phyloP scores from a whole-genome alignment of 2,113 vertebrate genomes.

The Urocolius indicus region DNA sequence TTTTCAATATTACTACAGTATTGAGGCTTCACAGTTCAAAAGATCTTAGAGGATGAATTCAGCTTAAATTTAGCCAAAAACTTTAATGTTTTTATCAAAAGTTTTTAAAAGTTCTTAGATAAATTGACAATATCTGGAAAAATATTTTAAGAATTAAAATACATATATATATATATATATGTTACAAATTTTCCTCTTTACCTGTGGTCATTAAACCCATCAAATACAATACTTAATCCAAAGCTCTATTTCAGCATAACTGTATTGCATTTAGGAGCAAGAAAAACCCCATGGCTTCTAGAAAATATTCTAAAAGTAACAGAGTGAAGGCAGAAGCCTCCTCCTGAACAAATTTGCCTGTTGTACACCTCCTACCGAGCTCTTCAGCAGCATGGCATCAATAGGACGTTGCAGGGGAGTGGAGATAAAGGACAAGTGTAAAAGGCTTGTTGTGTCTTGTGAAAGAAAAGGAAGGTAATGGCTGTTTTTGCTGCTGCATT shows the following conservation, averaged over 20 bases:
- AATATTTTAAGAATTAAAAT: neutral
- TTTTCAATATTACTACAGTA: neutral
- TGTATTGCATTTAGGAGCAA: neutral
- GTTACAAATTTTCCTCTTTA: neutral
- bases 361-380: neutral
- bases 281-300: neutral
- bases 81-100: neutral
- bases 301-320: neutral
- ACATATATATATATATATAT: too few relatives aligned
- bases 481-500: neutral
- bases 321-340: neutral
- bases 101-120: neutral
- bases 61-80: neutral
- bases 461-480: neutral
- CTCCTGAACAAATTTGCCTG: neutral
- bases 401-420: neutral
- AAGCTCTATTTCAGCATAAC: neutral
- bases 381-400: neutral
- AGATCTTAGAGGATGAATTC: neutral
- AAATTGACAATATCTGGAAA: neutral
- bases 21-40: neutral
- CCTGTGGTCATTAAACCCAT: neutral
- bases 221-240: neutral
- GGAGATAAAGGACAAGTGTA: neutral
- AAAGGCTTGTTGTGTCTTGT: neutral